Percentiles rank a stretch among this genome's conserved stretches.
phyloP scores from a whole-genome alignment of 2,113 vertebrate species.

The Mohoua ochrocephala region DNA sequence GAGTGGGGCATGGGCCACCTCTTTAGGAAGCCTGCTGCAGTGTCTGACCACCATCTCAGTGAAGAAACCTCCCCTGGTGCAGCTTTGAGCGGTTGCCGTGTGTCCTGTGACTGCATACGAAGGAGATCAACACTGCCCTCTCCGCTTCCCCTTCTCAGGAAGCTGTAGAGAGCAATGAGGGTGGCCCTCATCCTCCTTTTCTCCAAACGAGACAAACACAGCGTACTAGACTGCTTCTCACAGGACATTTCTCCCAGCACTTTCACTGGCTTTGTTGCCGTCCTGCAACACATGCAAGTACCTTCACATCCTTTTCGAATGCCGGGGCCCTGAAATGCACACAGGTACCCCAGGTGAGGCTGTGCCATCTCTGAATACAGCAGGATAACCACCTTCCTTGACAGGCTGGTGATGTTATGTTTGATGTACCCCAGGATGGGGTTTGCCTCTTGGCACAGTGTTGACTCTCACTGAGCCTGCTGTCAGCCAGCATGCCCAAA shows the following conservation, averaged over 20 bases:
- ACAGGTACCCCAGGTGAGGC: background rate
- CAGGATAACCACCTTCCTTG: background rate
- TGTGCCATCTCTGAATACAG: background rate
- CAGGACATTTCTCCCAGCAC: background rate
- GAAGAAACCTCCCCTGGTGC: background rate
- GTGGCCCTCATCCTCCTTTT: background rate
- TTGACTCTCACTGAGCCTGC: background rate
- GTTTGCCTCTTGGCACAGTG: background rate
- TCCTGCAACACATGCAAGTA: background rate
- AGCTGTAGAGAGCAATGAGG: background rate
- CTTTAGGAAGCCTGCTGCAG: background rate
- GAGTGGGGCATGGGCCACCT: accelerated
- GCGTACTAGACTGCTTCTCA: background rate
- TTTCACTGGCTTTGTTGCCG: background rate
- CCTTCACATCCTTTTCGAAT: background rate
- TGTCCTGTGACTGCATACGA: background rate
- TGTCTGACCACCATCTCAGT: background rate
- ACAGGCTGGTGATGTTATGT: background rate
- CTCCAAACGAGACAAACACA: background rate
- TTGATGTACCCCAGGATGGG: background rate
- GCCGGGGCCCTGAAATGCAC: background rate
- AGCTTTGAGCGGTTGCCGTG: background rate
- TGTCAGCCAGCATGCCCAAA: background rate
- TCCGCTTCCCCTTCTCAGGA: background rate
- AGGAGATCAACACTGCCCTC: background rate